These are phyloP conservation scores for Macaria notata DNA, from an alignment of 2,888 invertebrate genomes.

Conservation along the genomic window DNA sequence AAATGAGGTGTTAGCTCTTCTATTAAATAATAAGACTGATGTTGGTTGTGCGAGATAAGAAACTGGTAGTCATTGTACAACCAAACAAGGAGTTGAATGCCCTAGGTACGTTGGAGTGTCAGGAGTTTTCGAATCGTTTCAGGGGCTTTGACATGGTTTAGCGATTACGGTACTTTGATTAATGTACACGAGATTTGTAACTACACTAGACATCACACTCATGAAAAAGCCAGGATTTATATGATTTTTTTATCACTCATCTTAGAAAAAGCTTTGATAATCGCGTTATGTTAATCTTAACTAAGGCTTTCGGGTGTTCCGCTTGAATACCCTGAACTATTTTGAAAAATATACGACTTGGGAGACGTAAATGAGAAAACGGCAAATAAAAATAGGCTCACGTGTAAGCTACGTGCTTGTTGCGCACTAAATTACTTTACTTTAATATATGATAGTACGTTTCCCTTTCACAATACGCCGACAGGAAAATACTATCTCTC, in stretches of 20 bases:
- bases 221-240: too few species aligned
- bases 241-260: too few species aligned
- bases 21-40: conserved; percentile 76
- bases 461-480: conserved; percentile 13
- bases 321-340: not conserved
- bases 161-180: too few species aligned
- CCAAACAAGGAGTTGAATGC: conserved; percentile 14
- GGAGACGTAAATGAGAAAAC: too few species aligned
- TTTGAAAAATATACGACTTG: not conserved
- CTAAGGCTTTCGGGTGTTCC: too few species aligned
- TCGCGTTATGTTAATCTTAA: too few species aligned
- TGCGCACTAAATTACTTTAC: conserved; percentile 30
- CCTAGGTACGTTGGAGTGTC: too few species aligned
- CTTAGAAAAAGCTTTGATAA: too few species aligned
- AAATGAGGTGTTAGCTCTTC: conserved; percentile 80
- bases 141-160: too few species aligned
- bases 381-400: conserved; percentile 3
- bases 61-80: conserved; percentile 43
- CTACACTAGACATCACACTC: too few species aligned
- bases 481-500: conserved; percentile 9
- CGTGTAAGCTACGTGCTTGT: conserved; percentile 12
- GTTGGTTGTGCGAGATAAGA: conserved; percentile 57
- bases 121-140: too few species aligned
- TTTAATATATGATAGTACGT: conserved; percentile 33
- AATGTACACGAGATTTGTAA: too few species aligned